phyloP scores from a whole-genome alignment of 2,797 vertebrate genomes.

The Sus cebifrons region DNA sequence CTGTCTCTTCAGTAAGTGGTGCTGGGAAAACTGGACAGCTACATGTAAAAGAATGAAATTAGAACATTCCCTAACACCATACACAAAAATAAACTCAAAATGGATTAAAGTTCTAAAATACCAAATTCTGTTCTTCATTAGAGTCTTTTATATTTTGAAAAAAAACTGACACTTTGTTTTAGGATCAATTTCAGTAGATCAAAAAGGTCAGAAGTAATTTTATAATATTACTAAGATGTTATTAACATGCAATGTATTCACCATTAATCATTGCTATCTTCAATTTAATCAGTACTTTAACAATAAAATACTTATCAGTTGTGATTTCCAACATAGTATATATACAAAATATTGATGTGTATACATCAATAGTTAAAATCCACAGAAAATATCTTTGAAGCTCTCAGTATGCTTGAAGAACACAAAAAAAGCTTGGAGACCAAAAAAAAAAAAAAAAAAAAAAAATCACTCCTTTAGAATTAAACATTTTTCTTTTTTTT shows the following conservation, averaged over 20 bases:
- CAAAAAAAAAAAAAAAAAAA: no score
- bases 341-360: no score
- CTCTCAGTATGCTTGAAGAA: background rate
- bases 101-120: no score
- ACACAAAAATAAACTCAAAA: no score
- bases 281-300: background rate
- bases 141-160: background rate
- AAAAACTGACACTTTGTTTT: background rate
- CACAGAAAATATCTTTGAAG: background rate
- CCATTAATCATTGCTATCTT: background rate
- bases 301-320: background rate
- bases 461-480: no score
- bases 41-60: no score
- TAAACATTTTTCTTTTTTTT: background rate
- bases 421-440: background rate
- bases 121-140: background rate
- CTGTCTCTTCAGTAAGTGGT: no score
- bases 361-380: background rate
- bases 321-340: background rate
- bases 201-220: background rate
- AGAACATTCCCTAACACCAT: no score
- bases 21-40: no score
- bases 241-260: background rate
- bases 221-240: background rate
- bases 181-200: background rate